These are phyloP conservation scores for Brassicogethes aeneus DNA, from an alignment of 2,888 invertebrate genomes.

Conservation along the genomic window DNA sequence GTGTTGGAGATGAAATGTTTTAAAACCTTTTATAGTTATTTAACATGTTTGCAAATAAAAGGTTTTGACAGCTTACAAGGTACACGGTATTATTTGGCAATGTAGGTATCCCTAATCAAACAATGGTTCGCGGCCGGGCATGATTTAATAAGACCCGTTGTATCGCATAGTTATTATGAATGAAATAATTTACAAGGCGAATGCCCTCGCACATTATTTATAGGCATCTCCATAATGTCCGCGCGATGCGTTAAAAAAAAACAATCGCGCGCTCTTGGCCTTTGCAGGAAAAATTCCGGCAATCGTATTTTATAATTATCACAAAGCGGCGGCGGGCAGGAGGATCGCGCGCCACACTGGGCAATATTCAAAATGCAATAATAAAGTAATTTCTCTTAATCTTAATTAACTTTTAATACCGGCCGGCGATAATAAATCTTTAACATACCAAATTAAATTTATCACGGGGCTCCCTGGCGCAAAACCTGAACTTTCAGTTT, in stretches of 20 bases:
- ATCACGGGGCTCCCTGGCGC: not conserved
- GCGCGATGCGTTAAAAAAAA: not conserved
- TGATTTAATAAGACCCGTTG: too few relatives aligned
- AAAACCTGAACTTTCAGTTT: not conserved
- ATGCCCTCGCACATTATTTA: not conserved
- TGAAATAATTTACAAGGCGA: not conserved
- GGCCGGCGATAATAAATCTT: not conserved
- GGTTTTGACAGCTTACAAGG: too few relatives aligned
- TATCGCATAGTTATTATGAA: not conserved
- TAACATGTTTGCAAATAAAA: too few relatives aligned
- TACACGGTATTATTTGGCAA: too few relatives aligned
- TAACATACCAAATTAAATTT: slow-evolving; percentile 1
- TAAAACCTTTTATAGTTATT: too few relatives aligned
- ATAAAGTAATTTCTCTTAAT: slow-evolving; percentile 1
- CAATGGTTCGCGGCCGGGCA: too few relatives aligned
- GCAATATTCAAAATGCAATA: not conserved
- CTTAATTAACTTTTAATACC: not conserved
- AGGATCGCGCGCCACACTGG: not conserved
- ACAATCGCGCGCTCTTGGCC: not conserved
- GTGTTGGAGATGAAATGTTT: too few relatives aligned
- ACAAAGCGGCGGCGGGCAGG: not conserved
- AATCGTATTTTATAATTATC: not conserved
- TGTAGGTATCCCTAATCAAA: too few relatives aligned
- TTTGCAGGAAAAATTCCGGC: not conserved
- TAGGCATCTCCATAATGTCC: not conserved